Base-by-base conservation (phyloP, 2,113 vertebrate genomes). In the Etheostoma spectabile region DNA sequence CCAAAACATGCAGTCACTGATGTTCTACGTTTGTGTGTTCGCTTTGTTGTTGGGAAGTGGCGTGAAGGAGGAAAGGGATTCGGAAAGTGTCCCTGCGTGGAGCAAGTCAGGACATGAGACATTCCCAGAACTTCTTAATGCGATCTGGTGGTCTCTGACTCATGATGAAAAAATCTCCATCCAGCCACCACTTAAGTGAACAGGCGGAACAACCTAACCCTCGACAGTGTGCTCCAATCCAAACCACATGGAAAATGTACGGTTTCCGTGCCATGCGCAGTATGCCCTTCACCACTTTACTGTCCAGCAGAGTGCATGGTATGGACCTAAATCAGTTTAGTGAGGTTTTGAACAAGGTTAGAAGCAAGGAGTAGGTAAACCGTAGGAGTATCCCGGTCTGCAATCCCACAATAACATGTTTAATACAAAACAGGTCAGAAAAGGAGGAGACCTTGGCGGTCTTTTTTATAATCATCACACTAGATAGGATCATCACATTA, bases 91-190 rank as follows among this genome's bases (percentile, higher is more conserved):
- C 33, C 33, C 13, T 42, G 24, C 24, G 67, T 8, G 22, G 61
- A 66, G 66, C 80, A 78, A 76, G 82, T 55, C 64, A 0, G 68
- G 64, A 74, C 75, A 42, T 65, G 80, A 86, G 84, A 80, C 82
- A 82, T 87, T 87, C 82, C 84, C 74, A 7, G 60, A 52, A 65
- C 51, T 83, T 75, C 62, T 64, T 71, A 73, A 83, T 82, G 59
- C 64, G 66, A 82, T 77, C 49, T 77, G 74, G 51, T 64, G 73
- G 79, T 62, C 30, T 88, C 74, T 93, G 90, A 93, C 81, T 93
- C 91, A 93, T 68, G 68, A 38, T 79, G 79, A 57, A 90, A 92
- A 88, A 66, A 89, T 88, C 77, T 63, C 52, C 48, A 79, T 73
- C 49, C 65, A 68, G 56, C 69, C 61, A 55, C 61, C 42, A 33